Evolutionary conservation across 2,888 invertebrate species (phyloP).

Genomic region (Drosophila setosimentum): DNA sequence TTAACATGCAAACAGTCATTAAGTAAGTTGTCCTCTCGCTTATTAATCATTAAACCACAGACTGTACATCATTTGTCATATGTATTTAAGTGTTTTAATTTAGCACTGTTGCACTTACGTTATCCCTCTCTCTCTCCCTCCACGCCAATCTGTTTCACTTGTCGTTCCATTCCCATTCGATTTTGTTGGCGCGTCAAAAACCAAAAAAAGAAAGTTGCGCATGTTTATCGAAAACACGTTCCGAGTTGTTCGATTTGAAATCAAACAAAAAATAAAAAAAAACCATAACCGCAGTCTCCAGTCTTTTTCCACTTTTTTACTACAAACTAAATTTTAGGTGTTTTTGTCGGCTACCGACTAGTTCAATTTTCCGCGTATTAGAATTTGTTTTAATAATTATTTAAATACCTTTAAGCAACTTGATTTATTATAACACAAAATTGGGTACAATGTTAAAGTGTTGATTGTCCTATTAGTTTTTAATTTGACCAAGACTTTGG

Average conservation of each 20-base stretch:
- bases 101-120: constrained; percentile 12
- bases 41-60: background rate
- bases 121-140: background rate
- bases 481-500: background rate
- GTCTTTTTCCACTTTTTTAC: background rate
- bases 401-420: background rate
- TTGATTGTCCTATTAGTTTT: background rate
- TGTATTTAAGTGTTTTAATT: constrained; percentile 20
- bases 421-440: background rate
- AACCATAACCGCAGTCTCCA: background rate
- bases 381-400: background rate
- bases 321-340: background rate
- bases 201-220: constrained; percentile 73
- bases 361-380: background rate
- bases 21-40: constrained; percentile 77
- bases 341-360: background rate
- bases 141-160: constrained; percentile 1
- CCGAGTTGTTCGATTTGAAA: constrained; percentile 43
- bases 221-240: constrained; percentile 75
- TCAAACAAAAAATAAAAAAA: constrained; percentile 25
- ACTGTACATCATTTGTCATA: background rate
- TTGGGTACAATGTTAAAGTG: background rate
- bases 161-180: constrained; percentile 22
- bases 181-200: constrained; percentile 37
- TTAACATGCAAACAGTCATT: constrained; percentile 83